Evolutionary conservation across 2,888 invertebrate genomes (phyloP).

Genomic region (Apantesis nais): DNA sequence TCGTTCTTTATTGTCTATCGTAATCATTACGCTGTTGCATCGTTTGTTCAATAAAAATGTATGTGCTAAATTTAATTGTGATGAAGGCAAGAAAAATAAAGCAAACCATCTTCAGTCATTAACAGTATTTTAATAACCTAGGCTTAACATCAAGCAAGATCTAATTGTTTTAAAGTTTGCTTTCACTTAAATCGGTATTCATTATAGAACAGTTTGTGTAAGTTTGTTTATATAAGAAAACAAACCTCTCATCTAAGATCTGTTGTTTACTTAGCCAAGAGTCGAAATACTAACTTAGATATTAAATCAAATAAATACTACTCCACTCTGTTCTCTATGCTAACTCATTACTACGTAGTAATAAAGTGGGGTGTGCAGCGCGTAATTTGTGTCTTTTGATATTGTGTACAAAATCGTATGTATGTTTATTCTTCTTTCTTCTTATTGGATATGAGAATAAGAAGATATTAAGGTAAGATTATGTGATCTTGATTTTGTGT

Average conservation of each 20-base stretch:
- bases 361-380: constrained; percentile 45
- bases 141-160: neutral
- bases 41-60: neutral
- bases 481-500: neutral
- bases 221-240: neutral
- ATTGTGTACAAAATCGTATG: constrained; percentile 23
- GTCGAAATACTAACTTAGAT: neutral
- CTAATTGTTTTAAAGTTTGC: neutral
- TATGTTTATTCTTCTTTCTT: constrained; percentile 11
- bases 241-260: neutral
- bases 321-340: constrained; percentile 21
- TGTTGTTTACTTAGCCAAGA: neutral
- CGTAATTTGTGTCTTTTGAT: constrained; percentile 51
- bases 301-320: constrained; percentile 2
- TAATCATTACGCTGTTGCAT: no score
- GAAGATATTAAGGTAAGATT: neutral
- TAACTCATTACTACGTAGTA: constrained; percentile 47
- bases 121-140: neutral
- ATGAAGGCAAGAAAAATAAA: neutral
- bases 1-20: no score
- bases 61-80: neutral
- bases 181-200: neutral
- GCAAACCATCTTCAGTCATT: neutral
- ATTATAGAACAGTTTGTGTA: neutral
- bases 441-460: neutral